A percentile compares a stretch with the other conserved stretches of the same genome.
phyloP scores from a whole-genome alignment of 2,797 vertebrate genomes.

The Centropyge bicolor region DNA sequence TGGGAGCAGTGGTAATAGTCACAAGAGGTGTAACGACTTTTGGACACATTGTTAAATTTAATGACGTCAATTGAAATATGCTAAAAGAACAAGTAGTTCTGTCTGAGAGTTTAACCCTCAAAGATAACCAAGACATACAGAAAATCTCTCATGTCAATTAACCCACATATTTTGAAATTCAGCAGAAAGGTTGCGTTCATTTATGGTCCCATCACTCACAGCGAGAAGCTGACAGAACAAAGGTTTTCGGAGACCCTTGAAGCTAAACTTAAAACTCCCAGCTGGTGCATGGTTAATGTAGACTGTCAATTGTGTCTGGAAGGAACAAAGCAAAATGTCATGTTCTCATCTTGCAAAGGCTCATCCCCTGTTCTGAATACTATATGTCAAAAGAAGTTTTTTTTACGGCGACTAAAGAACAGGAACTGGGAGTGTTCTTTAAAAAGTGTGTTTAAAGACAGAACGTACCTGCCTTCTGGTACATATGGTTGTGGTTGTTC shows the following conservation, averaged over 20 bases:
- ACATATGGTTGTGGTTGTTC: constrained; percentile 8
- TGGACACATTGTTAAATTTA: not conserved
- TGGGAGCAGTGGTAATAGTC: not conserved
- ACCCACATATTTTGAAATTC: not conserved
- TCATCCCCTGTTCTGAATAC: constrained; percentile 1
- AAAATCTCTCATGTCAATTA: not conserved
- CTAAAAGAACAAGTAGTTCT: not conserved
- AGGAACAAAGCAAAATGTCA: not conserved
- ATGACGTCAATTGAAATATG: not conserved
- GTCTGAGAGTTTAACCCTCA: not conserved
- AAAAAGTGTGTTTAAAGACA: not conserved
- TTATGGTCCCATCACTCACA: too few species aligned
- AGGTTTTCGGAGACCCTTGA: not conserved
- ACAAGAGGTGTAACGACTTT: not conserved
- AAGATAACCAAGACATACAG: not conserved
- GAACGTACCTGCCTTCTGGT: constrained; percentile 2
- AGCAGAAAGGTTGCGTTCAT: not conserved
- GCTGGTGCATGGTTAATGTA: not conserved
- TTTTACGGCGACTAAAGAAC: not conserved
- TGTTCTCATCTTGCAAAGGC: not conserved
- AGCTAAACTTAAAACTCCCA: not conserved
- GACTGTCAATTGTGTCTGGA: not conserved
- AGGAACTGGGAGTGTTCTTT: not conserved
- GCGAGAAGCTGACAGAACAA: not conserved
- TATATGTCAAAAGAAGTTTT: not conserved